phyloP scores from a whole-genome alignment of 2,113 vertebrate genomes.

The Planiliza haematocheilus region DNA sequence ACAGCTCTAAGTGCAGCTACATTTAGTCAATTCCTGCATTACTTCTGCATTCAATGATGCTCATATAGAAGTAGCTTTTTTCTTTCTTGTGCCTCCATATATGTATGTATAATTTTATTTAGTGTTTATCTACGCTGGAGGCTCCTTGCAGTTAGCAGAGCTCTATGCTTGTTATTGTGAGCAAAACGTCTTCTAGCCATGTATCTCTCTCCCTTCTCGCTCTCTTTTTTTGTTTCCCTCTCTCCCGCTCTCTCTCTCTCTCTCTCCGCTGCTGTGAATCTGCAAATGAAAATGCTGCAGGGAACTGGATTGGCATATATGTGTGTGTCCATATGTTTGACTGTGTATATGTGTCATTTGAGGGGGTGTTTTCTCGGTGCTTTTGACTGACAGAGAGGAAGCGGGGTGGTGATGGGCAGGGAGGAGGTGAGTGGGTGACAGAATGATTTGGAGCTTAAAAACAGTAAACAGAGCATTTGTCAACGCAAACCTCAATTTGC shows the following conservation, averaged over 20 bases:
- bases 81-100: conserved; percentile 35
- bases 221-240: conserved; percentile 18
- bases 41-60: conserved; percentile 1
- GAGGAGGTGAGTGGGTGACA: not conserved
- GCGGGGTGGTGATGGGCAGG: conserved; percentile 1
- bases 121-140: conserved; percentile 62
- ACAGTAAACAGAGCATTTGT: conserved; percentile 30
- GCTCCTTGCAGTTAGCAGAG: conserved; percentile 59
- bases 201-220: conserved; percentile 21
- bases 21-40: conserved; percentile 1
- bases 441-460: conserved; percentile 22
- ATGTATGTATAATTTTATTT: conserved; percentile 40
- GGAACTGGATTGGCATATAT: conserved; percentile 29
- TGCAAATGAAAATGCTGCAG: conserved; percentile 58
- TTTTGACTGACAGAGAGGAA: conserved; percentile 15
- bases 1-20: not conserved
- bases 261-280: conserved; percentile 54
- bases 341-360: conserved; percentile 13
- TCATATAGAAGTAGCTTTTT: conserved; percentile 11
- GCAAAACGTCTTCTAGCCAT: conserved; percentile 62
- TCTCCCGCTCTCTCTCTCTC: conserved; percentile 6
- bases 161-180: conserved; percentile 64
- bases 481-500: conserved; percentile 1
- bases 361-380: conserved; percentile 1
- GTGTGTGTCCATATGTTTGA: conserved; percentile 41